A percentile compares a stretch with the other conserved stretches of the same genome.
Conservation (phyloP, 2,113 vertebrate genomes). For the Paradoxurus hermaphroditus region DNA sequence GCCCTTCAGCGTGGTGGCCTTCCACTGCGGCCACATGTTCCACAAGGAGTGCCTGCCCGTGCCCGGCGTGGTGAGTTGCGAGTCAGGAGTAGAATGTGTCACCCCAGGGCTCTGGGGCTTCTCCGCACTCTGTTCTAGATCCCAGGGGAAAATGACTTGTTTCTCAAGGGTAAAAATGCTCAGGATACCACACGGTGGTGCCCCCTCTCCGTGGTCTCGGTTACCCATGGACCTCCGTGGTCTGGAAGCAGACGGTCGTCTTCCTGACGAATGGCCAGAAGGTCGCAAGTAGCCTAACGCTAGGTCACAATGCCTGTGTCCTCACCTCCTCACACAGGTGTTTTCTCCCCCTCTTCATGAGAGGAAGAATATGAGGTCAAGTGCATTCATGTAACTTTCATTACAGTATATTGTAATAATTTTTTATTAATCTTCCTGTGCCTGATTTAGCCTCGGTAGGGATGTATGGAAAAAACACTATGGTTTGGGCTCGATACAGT, state of each 20-base stretch:
- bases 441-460: not conserved
- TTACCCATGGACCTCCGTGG: not conserved
- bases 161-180: not conserved
- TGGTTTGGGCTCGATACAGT: not conserved
- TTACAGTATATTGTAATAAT: not conserved
- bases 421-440: not conserved
- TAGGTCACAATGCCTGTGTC: not conserved
- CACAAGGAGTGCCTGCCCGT: conserved; percentile 96
- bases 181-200: not conserved
- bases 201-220: not conserved
- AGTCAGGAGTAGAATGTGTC: rapidly evolving
- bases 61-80: conserved; percentile 87
- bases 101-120: not conserved
- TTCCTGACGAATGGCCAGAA: not conserved
- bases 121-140: not conserved
- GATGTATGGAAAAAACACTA: not conserved
- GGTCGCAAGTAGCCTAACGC: not conserved
- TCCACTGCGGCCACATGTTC: conserved; percentile 99
- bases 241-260: not conserved
- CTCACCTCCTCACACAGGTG: not conserved
- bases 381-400: rapidly evolving
- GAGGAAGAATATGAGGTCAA: not conserved
- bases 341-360: not conserved
- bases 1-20: conserved; percentile 91
- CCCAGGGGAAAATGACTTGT: not conserved